Base-by-base conservation (phyloP, 2,888 invertebrate genomes). In the Augochlorella aurata region DNA sequence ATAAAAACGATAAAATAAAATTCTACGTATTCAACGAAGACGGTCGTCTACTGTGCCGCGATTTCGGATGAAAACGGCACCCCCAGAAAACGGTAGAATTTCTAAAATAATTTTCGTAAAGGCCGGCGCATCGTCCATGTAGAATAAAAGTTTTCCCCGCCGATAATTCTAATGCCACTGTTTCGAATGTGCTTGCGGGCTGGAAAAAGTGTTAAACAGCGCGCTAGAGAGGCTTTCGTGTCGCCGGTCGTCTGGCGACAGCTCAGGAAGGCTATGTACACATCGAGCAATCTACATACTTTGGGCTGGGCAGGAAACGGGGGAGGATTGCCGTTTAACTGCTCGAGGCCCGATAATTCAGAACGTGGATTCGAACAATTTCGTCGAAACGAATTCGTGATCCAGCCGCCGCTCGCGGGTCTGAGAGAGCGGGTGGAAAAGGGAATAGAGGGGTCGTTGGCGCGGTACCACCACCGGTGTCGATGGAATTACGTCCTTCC, bases 401-500 rank as follows among this genome's bases (percentile, higher is more conserved):
- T 88, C 87, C 86, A 71, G 67, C 72, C 79, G 58, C 58, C 14
- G 81, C 77, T 69, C 82, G 78, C 69, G 79, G 70, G 73, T 66
- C 49, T 47, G 73, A 71, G 74, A 71, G 74, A 76, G 73, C 52
- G 72, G 81, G n/a, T n/a, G 54, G 71, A 52, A 73, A 72, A 76
- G 77, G 65, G 78, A 76, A 61, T 18, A n/a, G 50, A 70, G 47
- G 75, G 81, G 78, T 67, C 78, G 87, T 84, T 76, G 86, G 86
- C 77, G 80, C 72, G 85, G 82, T 88, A 88, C 86, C 88, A 86
- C 83, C 87, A 82, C 21, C 77, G 85, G 80, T 87, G 88, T 84
- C 88, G 88, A 88, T 88, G 87, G 88, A 88, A 88, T 88, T 88
- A 88, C 88, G 85, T 87, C 74, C 87, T 82, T 78, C 38, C 84